Evolutionary conservation across 2,797 vertebrate species (phyloP), one percentile per base, ranked within the genome.

Genomic region (Neosilurus hyrtlii): DNA sequence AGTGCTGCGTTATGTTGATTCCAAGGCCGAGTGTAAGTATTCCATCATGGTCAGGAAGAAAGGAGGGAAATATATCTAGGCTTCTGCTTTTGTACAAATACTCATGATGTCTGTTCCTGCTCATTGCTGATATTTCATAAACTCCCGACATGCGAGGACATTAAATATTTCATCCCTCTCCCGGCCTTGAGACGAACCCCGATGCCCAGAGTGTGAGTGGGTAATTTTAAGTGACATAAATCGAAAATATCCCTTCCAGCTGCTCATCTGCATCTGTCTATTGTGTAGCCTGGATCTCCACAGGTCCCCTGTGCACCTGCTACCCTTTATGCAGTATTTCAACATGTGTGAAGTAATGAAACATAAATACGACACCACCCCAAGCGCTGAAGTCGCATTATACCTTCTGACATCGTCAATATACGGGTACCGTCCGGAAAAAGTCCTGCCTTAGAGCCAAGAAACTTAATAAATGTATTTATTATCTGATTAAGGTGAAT

Each of bases 211-310:
- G 14, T 68, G 66, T 62, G 68, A 56, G 67, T 52, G 56, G 79
- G 81, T 81, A 83, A 86, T 87, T 80, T 86, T 54, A 83, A 68
- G 66, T 81, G 85, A 86, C 84, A 86, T 85, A 81, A 83, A 87
- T 87, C 81, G 80, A 35, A 84, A 81, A 72, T 26, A 79, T 30
- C 26, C 7, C 63, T 61, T 81, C 63, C 80, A 88, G 81, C 70
- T 87, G 86, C 75, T 83, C 78, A 82, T 86, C 84, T 88, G 79
- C 83, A 83, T 82, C 78, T 77, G 52, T 81, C 66, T 74, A 81
- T 85, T 73, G 56, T 37, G 62, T 77, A 78, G 77, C 54, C 76
- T 73, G 65, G 62, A 80, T 86, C 73, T 85, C 82, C 71, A 81
- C 65, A 75, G 62, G 71, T 65, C 83, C 77, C 82, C 67, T 57